Evolutionary conservation across 1,140 invertebrate genomes (phyloP).

Genomic region (Brachionus paranguensis): DNA sequence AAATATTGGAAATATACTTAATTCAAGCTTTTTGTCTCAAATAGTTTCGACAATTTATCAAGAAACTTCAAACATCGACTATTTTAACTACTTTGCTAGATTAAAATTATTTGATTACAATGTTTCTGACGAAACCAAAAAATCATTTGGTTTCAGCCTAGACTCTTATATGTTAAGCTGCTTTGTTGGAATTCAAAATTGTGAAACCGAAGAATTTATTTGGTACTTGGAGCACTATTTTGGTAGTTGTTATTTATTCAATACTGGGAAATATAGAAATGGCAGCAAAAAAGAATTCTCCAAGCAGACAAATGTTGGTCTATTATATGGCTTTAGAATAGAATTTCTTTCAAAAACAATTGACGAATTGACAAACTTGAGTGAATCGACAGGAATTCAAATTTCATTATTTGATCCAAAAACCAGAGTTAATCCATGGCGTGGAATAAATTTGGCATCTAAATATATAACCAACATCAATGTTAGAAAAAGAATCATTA

Average conservation of each 20-base stretch:
- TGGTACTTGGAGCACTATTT: background rate
- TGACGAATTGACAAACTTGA: background rate
- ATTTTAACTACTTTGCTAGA: background rate
- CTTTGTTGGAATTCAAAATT: background rate
- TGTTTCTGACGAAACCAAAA: background rate
- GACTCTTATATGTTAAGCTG: background rate
- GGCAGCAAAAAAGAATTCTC: background rate
- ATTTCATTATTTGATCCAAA: background rate
- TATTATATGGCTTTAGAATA: background rate
- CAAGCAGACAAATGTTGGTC: background rate
- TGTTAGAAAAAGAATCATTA: background rate
- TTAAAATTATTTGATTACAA: no score
- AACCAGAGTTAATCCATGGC: background rate
- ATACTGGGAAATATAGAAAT: background rate
- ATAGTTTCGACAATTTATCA: background rate
- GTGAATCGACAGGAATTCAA: background rate
- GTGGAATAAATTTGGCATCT: background rate
- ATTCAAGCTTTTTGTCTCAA: background rate
- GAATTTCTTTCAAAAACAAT: background rate
- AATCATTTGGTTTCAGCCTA: background rate
- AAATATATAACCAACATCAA: background rate
- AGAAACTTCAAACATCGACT: background rate
- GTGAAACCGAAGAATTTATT: background rate
- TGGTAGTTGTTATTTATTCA: conserved; percentile 22
- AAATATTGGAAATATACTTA: background rate